These are phyloP conservation scores for Cheilosia grossa DNA, from an alignment of 2,888 invertebrate species.

Conservation along the genomic window DNA sequence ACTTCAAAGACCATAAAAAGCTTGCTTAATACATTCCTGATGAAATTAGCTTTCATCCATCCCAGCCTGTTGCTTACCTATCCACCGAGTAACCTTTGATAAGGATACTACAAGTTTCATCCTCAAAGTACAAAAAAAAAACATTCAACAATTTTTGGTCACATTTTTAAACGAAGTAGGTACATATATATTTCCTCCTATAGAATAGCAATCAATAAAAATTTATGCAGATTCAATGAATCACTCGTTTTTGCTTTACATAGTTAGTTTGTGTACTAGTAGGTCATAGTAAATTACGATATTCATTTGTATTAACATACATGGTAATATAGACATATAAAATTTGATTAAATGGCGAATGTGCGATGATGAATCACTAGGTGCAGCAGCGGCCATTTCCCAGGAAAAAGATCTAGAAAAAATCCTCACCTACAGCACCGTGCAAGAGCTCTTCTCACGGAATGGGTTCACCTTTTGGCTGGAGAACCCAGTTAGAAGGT, in stretches of 20 bases:
- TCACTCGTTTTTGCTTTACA: constrained; percentile 27
- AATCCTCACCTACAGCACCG: constrained; percentile 87
- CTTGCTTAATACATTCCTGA: no score
- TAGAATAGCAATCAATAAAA: constrained; percentile 56
- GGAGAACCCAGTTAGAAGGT: constrained; percentile 95
- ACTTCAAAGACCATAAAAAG: no score
- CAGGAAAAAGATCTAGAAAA: not conserved
- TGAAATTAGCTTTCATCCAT: no score
- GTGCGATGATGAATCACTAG: constrained; percentile 46
- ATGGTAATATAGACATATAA: constrained; percentile 36
- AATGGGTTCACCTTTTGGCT: constrained; percentile 98
- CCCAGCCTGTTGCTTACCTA: no score
- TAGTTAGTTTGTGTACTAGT: constrained; percentile 35
- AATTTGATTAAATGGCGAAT: constrained; percentile 36
- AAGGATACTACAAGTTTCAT: not conserved
- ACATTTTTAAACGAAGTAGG: constrained; percentile 39
- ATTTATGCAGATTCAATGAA: constrained; percentile 49
- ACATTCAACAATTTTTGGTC: constrained; percentile 6
- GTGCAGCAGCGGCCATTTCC: constrained; percentile 24
- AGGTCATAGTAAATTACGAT: constrained; percentile 60
- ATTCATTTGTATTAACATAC: constrained; percentile 40
- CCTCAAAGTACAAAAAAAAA: not conserved
- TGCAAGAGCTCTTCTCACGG: constrained; percentile 96
- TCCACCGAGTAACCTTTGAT: not conserved
- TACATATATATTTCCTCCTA: constrained; percentile 37